Evolutionary conservation across 2,888 invertebrate genomes (phyloP), one percentile per base, ranked within the genome.

Genomic region (Andrena haemorrhoa): DNA sequence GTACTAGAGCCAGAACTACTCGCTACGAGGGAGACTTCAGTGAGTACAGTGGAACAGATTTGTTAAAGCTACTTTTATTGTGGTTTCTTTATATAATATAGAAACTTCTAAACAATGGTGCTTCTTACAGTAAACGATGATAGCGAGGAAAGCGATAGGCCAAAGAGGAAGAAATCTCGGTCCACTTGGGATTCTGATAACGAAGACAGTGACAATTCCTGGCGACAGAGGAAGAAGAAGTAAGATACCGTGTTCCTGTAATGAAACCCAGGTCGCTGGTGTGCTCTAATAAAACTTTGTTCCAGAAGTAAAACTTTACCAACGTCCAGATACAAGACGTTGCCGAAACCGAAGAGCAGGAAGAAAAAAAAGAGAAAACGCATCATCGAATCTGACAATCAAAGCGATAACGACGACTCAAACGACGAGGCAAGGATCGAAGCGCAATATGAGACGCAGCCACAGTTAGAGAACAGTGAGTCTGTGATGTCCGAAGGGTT

Each of bases 201-300:
- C 56, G 95, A 95, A 70, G 96, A 96, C 69, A 96, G 96, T 60
- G 96, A 96, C 77, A 95, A 94, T 63, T 95, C 95, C 0, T 95
- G 95, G 95, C 94, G 95, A 12, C 93, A 94, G 53, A 93, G 92
- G 74, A 95, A 94, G 88, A 94, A 94, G 88, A 94, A 93, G 93
- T 94, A 91, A 84, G 86, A 78, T 64, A 74, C 56, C 64, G 4
- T 81, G 56, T n/a, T 20, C 56, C 12, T 10, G 2, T 2, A 5
- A 49, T 31, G 12, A 5, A 49, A 41, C 23, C 31, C 31, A 6
- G 1, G 2, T 47, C 6, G 16, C 47, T 4, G 8, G 8, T 20
- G 16, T 47, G 47, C 53, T 33, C 20, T 51, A 53, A n/a, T n/a
- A 10, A 58, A 49, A 79, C 10, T 80, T 75, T 70, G 51, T 83